Percentiles rank a stretch among this genome's conserved stretches.
These are phyloP conservation scores for Arctopsyche grandis DNA, from an alignment of 1,140 invertebrate genomes.

Conservation along the genomic window DNA sequence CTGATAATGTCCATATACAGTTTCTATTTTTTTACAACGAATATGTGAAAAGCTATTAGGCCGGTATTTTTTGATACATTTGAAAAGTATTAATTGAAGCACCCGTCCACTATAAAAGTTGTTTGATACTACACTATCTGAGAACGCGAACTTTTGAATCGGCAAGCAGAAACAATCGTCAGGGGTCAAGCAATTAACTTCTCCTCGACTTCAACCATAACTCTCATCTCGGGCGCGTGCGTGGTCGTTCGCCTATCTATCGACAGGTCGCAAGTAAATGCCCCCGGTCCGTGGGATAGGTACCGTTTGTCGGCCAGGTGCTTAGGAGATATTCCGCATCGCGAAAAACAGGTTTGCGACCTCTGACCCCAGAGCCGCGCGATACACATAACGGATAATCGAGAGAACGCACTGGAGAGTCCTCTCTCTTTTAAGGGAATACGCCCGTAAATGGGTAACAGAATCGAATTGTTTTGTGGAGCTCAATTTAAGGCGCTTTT, in stretches of 20 bases:
- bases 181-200: conserved; percentile 25
- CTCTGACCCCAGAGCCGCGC: conserved; percentile 4
- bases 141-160: neutral
- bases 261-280: neutral
- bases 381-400: neutral
- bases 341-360: conserved; percentile 17
- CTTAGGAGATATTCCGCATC: neutral
- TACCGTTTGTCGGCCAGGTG: conserved; percentile 3
- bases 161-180: conserved; percentile 11
- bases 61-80: no score
- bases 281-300: conserved; percentile 1
- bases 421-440: no score
- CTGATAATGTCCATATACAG: no score
- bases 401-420: neutral
- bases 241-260: neutral
- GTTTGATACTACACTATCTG: neutral
- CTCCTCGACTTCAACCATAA: neutral
- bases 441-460: no score
- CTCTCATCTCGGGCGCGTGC: neutral
- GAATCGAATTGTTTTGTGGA: no score
- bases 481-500: no score
- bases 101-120: neutral
- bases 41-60: no score
- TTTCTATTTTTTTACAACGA: no score
- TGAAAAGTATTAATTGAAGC: neutral